Evolutionary conservation across 2,888 invertebrate species (phyloP), one percentile per base, ranked within the genome.

Genomic region (Callinectes sapidus): DNA sequence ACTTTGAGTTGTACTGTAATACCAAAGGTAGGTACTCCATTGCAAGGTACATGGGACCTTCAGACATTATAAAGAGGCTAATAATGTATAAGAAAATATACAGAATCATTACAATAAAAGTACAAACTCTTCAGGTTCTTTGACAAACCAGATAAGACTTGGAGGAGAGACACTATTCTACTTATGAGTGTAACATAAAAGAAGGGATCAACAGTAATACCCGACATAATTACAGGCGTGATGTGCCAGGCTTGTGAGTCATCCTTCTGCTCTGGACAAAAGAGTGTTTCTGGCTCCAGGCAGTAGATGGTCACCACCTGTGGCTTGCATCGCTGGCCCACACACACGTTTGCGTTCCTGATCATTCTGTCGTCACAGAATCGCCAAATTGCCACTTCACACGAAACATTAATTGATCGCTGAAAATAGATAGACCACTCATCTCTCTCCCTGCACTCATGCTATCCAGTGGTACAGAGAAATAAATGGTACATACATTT

Each of bases 331-430:
- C 81, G 35, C 14, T 16, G 81, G 35, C 14, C 32, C 81, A 35
- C 35, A 81, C 81, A 81, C 18, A 81, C 16, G 16, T 18, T 35
- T n/a, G 14, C 14, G 16, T 16, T 81, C 35, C 81, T 81, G 81
- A 10, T 81, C 35, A 13, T 81, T 32, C 81, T 23, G 81, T 81
- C 81, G 18, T 81, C 81, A 81, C 81, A 81, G 81, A 81, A 81
- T 81, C 18, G 35, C 81, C 81, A 81, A 32, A 81, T 16, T 35
- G 81, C 35, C 81, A 81, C 81, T 81, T 81, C 81, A 81, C 81
- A 81, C 14, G 81, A 32, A 81, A 81, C 81, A 16, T 16, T 81
- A 32, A 81, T 81, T 3, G 81, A 81, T 16, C n/a, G 35, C 81
- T 81, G 81, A 5, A 81, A 81, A 35, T 32, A 81, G 81, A 35